Evolutionary conservation across 2,797 vertebrate genomes (phyloP).

Genomic region (Bufotes viridis): DNA sequence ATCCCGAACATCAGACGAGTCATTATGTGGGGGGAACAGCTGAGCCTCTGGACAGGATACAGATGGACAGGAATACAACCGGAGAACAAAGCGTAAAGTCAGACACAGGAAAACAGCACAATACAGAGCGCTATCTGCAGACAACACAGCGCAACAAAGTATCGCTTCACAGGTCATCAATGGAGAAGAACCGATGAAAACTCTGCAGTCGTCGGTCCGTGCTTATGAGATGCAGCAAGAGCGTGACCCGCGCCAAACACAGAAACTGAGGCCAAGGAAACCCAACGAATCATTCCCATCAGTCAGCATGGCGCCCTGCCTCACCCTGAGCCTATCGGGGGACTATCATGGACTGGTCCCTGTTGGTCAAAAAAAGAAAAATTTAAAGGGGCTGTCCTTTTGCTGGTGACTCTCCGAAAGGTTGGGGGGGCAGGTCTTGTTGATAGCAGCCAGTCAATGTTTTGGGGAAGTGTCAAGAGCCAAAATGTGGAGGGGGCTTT

Average conservation of each 20-base stretch:
- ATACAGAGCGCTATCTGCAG: constrained; percentile 16
- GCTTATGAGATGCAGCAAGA: neutral
- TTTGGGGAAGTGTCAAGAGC: too few relatives aligned
- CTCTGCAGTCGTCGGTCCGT: neutral
- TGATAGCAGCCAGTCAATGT: too few relatives aligned
- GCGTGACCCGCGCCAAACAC: neutral
- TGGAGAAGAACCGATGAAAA: neutral
- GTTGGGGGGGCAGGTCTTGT: too few relatives aligned
- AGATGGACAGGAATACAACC: constrained; percentile 59
- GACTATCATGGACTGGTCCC: too few relatives aligned
- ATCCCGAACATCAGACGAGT: constrained; percentile 58
- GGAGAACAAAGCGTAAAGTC: constrained; percentile 45
- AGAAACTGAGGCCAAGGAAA: neutral
- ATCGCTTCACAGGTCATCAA: neutral
- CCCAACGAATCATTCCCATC: neutral
- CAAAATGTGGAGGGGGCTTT: too few relatives aligned
- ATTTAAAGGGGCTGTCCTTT: too few relatives aligned
- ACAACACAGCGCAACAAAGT: constrained; percentile 37
- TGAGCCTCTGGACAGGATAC: constrained; percentile 58
- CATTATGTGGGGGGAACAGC: constrained; percentile 55
- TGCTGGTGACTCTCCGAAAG: too few relatives aligned
- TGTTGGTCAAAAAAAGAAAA: too few relatives aligned
- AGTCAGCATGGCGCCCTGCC: too few relatives aligned
- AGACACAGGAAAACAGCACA: constrained; percentile 50
- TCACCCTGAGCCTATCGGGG: too few relatives aligned